A percentile compares a stretch with the other conserved stretches of the same genome.
Conservation (phyloP, 2,113 vertebrate species). For the Microcebus ravelobensis region DNA sequence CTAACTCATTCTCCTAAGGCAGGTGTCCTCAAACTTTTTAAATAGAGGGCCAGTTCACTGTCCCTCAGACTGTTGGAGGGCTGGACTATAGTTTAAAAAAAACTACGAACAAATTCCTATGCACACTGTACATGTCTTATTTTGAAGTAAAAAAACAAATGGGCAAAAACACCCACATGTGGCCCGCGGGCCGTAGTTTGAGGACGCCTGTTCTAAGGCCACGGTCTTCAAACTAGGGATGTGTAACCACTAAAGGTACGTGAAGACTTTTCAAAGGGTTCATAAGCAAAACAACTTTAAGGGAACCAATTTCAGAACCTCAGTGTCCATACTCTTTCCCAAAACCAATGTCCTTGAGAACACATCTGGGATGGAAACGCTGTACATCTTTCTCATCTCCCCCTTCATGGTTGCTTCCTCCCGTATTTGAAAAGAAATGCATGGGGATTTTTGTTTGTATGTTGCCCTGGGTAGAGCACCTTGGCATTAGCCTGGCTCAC, state of each 20-base stretch:
- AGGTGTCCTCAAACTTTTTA: no score
- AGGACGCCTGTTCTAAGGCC: background rate
- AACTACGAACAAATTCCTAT: no score
- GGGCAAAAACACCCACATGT: no score
- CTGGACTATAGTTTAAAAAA: no score
- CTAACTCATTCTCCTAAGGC: background rate
- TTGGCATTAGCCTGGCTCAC: no score
- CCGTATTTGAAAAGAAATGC: background rate
- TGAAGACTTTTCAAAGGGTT: background rate
- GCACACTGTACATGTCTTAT: no score
- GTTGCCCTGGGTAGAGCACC: no score
- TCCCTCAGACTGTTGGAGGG: no score
- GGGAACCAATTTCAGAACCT: background rate
- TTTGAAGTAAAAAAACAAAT: no score
- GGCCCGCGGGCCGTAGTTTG: no score
- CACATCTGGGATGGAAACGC: background rate
- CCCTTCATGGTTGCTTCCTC: background rate
- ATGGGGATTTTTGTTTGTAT: background rate
- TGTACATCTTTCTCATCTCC: background rate
- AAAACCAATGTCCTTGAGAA: background rate
- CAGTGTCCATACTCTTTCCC: background rate
- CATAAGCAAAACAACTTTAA: background rate
- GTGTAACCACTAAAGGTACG: background rate
- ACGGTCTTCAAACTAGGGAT: background rate
- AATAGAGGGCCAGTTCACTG: no score